Percentiles rank a stretch among this genome's conserved stretches.
phyloP scores from a whole-genome alignment of 1,140 invertebrate species.

The Whitmania pigra region DNA sequence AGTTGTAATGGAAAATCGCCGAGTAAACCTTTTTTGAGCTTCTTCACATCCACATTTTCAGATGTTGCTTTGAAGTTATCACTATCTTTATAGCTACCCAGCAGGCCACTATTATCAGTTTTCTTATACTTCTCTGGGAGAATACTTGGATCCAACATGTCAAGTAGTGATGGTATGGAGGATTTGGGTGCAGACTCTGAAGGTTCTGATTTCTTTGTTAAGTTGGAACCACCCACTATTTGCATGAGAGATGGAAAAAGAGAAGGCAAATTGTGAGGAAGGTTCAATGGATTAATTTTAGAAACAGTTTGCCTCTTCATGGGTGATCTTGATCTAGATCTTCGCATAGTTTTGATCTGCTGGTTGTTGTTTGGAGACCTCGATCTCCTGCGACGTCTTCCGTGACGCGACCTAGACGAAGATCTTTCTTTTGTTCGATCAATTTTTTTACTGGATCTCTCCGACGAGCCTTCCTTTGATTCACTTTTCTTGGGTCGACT shows the following conservation, averaged over 20 bases:
- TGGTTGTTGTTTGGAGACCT: not conserved
- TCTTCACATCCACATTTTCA: not conserved
- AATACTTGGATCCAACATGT: constrained; percentile 6
- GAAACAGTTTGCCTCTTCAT: not conserved
- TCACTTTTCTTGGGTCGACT: not conserved
- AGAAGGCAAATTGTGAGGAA: constrained; percentile 1
- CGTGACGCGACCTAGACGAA: not conserved
- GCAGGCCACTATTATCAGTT: too few species aligned
- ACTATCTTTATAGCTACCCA: too few species aligned
- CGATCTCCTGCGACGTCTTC: not conserved
- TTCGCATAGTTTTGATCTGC: not conserved
- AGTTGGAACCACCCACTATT: not conserved
- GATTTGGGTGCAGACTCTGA: not conserved
- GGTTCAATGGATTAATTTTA: not conserved
- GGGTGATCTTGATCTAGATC: not conserved
- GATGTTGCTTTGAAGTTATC: too few species aligned
- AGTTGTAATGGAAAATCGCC: not conserved
- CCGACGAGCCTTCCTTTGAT: not conserved
- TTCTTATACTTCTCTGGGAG: not conserved
- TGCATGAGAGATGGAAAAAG: constrained; percentile 5
- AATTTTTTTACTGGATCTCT: not conserved
- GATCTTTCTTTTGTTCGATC: not conserved
- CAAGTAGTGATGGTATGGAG: not conserved
- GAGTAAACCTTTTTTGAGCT: not conserved
- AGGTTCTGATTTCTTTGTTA: not conserved